Evolutionary conservation across 1,140 invertebrate genomes (phyloP).

Genomic region (Lepidurus arcticus): DNA sequence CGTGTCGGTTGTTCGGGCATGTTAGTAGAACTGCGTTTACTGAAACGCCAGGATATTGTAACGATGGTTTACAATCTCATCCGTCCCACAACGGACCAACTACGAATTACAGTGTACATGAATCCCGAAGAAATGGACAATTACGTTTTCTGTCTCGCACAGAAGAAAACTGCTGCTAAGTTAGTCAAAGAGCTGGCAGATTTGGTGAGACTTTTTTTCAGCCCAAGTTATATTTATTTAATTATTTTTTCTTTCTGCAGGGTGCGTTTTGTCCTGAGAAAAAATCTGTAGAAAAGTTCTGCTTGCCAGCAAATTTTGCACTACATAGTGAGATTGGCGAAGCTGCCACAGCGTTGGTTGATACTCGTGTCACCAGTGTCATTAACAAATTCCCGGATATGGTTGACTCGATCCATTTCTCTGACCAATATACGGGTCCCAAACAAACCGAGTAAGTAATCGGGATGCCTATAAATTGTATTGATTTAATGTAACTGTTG

Average conservation of each 20-base stretch:
- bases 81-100: constrained; percentile 76
- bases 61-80: constrained; percentile 79
- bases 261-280: constrained; percentile 87
- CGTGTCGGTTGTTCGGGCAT: constrained; percentile 90
- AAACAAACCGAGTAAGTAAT: constrained; percentile 76
- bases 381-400: constrained; percentile 77
- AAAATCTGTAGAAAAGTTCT: constrained; percentile 74
- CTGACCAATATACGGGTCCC: constrained; percentile 86
- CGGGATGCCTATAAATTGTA: constrained; percentile 37
- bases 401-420: constrained; percentile 95
- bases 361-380: constrained; percentile 71
- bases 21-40: constrained; percentile 88
- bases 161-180: constrained; percentile 77
- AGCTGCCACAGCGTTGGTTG: constrained; percentile 71
- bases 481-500: constrained; percentile 37
- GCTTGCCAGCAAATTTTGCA: constrained; percentile 69
- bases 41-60: constrained; percentile 94
- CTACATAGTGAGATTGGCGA: constrained; percentile 87
- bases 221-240: background rate
- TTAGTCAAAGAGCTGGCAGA: constrained; percentile 90
- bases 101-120: constrained; percentile 76
- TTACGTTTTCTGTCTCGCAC: constrained; percentile 87
- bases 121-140: constrained; percentile 77
- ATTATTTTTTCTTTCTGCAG: constrained; percentile 46
- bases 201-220: constrained; percentile 56